phyloP scores from a whole-genome alignment of 2,888 invertebrate species.

The Hermaeophaga mercurialis region DNA sequence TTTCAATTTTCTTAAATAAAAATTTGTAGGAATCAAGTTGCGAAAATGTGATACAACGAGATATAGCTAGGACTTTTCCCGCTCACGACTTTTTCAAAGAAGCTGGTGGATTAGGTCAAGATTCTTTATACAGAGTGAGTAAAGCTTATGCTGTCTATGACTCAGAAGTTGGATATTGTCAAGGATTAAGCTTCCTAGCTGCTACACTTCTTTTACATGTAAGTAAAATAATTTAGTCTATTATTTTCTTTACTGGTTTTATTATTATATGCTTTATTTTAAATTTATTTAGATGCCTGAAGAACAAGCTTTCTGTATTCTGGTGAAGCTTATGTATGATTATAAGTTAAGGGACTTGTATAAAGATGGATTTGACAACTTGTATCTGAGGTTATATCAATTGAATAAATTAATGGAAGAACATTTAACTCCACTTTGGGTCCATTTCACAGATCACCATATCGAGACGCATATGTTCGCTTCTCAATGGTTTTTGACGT shows the following conservation, averaged over 20 bases:
- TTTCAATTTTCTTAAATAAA: constrained; percentile 17
- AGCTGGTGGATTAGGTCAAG: constrained; percentile 93
- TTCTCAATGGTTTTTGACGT: constrained; percentile 98
- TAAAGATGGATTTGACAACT: constrained; percentile 94
- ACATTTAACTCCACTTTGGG: constrained; percentile 79
- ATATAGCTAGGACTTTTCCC: constrained; percentile 97
- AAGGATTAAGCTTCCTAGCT: constrained; percentile 96
- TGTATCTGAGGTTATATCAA: constrained; percentile 94
- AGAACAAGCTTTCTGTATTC: constrained; percentile 97
- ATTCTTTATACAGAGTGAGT: constrained; percentile 92
- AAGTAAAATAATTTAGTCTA: constrained; percentile 55
- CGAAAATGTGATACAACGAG: constrained; percentile 93
- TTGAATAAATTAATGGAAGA: constrained; percentile 92
- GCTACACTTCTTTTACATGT: constrained; percentile 95
- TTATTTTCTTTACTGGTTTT: too few relatives aligned
- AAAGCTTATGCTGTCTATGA: constrained; percentile 98
- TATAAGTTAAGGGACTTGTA: constrained; percentile 94
- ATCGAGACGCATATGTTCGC: constrained; percentile 99
- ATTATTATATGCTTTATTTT: not conserved
- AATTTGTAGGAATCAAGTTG: constrained; percentile 86
- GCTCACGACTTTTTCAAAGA: constrained; percentile 98
- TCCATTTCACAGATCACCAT: constrained; percentile 78
- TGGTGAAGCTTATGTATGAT: constrained; percentile 96
- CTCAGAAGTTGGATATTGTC: constrained; percentile 97
- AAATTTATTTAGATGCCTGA: constrained; percentile 87